These are phyloP conservation scores for Spodoptera frugiperda DNA, from an alignment of 1,140 invertebrate species.

Conservation along the genomic window DNA sequence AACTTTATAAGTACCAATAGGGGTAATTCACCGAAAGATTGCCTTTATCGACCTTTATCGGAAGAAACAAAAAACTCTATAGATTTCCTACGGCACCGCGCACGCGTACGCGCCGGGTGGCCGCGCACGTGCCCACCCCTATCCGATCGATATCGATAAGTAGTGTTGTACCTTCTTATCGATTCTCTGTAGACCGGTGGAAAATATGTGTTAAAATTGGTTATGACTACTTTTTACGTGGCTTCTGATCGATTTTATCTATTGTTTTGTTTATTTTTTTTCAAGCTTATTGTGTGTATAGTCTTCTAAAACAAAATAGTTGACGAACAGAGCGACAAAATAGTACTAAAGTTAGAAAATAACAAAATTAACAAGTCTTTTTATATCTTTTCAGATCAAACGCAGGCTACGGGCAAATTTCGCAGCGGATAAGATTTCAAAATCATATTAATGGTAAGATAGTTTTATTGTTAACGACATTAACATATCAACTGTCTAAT, in stretches of 20 bases:
- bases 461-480: conserved; percentile 13
- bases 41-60: conserved; percentile 59
- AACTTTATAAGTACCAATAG: conserved; percentile 22
- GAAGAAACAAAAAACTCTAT: conserved; percentile 60
- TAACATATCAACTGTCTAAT: conserved; percentile 15
- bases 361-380: conserved; percentile 15
- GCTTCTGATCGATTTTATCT: conserved; percentile 6
- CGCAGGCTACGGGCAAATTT: conserved; percentile 77
- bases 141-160: conserved; percentile 72
- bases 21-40: conserved; percentile 54
- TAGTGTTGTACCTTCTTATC: conserved; percentile 61
- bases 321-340: not conserved
- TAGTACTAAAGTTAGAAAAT: not conserved
- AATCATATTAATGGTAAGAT: conserved; percentile 83
- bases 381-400: conserved; percentile 73
- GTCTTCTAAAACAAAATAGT: not conserved
- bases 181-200: conserved; percentile 12
- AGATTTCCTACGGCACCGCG: conserved; percentile 61
- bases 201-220: conserved; percentile 29
- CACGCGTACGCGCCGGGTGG: conserved; percentile 78
- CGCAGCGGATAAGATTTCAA: conserved; percentile 75
- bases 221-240: not conserved
- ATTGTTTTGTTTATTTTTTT: not conserved
- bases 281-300: not conserved
- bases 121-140: conserved; percentile 74